Evolutionary conservation across 2,888 invertebrate species (phyloP).

Genomic region (Sturmia bella): DNA sequence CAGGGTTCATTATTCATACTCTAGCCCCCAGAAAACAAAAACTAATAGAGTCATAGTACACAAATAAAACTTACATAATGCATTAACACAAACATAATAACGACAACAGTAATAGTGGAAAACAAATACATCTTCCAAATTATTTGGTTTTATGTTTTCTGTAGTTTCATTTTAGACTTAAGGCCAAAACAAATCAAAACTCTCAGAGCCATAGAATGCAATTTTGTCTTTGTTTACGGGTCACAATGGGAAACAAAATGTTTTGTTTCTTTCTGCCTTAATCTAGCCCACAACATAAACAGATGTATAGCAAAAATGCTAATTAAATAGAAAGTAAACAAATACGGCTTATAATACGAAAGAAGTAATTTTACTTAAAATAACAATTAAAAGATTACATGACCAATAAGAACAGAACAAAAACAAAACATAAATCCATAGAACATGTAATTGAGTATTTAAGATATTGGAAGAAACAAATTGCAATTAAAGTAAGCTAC

Average conservation of each 20-base stretch:
- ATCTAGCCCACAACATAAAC: not conserved
- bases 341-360: not conserved
- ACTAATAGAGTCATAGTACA: not conserved
- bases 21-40: not conserved
- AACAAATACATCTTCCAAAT: conserved; percentile 36
- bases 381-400: conserved; percentile 57
- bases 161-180: conserved; percentile 36
- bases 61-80: conserved; percentile 35
- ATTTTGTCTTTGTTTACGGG: not conserved
- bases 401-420: conserved; percentile 7
- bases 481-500: not conserved
- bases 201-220: not conserved
- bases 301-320: conserved; percentile 17
- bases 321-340: conserved; percentile 53
- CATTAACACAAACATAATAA: not conserved
- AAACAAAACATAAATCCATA: not conserved
- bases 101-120: not conserved
- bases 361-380: not conserved
- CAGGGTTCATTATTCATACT: not conserved
- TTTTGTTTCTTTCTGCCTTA: not conserved
- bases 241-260: not conserved
- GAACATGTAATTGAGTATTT: conserved; percentile 7
- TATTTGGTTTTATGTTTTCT: conserved; percentile 32
- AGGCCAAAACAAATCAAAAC: conserved; percentile 35
- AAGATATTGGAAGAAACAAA: not conserved